Conservation (phyloP, 64 coral and sea anemone species). For the Dendrophyllia cribrosa region DNA sequence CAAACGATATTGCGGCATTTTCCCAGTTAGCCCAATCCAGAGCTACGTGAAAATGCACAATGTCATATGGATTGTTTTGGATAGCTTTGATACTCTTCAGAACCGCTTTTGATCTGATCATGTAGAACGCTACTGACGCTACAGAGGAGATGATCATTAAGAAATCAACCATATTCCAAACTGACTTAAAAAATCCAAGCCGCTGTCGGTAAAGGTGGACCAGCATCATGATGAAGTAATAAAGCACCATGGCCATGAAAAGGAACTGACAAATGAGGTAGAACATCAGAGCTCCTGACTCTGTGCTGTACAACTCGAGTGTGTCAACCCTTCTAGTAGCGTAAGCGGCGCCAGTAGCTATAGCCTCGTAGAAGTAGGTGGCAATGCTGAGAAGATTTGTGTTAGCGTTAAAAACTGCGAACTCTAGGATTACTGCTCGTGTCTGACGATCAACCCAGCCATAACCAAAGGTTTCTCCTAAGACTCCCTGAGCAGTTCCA, state of each 20-base stretch:
- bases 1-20: slow-evolving; percentile 41
- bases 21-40: slow-evolving; percentile 42
- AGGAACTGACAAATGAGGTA: slow-evolving; percentile 51
- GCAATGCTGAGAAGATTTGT: slow-evolving; percentile 73
- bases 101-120: slow-evolving; percentile 55
- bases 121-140: slow-evolving; percentile 44
- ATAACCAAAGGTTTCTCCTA: slow-evolving; percentile 36
- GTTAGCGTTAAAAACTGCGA: slow-evolving; percentile 76
- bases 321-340: slow-evolving; percentile 50
- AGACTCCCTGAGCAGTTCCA: slow-evolving; percentile 50
- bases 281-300: slow-evolving; percentile 13
- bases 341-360: slow-evolving; percentile 54
- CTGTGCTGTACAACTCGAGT: slow-evolving; percentile 56
- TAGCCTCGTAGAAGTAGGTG: slow-evolving; percentile 53
- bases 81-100: slow-evolving; percentile 24
- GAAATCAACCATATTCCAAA: slow-evolving; percentile 56
- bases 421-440: slow-evolving; percentile 69
- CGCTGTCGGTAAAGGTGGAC: slow-evolving; percentile 17
- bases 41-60: slow-evolving; percentile 54
- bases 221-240: slow-evolving; percentile 27
- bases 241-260: slow-evolving; percentile 52
- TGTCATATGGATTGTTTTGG: slow-evolving; percentile 58
- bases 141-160: slow-evolving; percentile 35
- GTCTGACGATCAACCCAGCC: slow-evolving; percentile 76
- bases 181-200: slow-evolving; percentile 19